Evolutionary conservation across 2,888 invertebrate species (phyloP), one percentile per base, ranked within the genome.

Genomic region (Brenthis ino): DNA sequence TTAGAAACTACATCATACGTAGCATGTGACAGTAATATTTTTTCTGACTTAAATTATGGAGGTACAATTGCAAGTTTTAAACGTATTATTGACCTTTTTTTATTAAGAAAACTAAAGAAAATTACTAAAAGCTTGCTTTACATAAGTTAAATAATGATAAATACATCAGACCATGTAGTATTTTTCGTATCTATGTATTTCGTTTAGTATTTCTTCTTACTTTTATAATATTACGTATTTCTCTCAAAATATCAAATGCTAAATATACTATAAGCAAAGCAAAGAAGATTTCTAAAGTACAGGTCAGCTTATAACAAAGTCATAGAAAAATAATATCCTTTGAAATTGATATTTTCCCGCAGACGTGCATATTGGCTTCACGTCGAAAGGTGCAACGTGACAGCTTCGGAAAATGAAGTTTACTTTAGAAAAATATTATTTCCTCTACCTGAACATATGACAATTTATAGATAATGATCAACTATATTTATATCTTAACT

Each of bases 321-420:
- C 71, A 66, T 72, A 70, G 70, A 65, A 73, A 58, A 69, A 73
- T 69, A 73, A 72, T 73, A 60, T 68, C 65, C 70, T 72, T 75
- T 75, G 74, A 76, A 75, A 76, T 73, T 77, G 76, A 77, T 76
- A 77, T 77, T 75, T 71, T 65, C 69, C 60, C 61, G 51, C 64
- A 70, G 72, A 71, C 73, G 74, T 71, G 73, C 65, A 76, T 76
- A 76, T 76, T 75, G 73, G 73, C 65, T 73, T 67, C 72, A 67
- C 71, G 69, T 70, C 71, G 48, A 43, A 43, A 69, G 69, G 68
- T 74, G 66, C 73, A 67, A 70, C 70, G 70, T 69, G 72, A 72
- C 72, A 72, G 68, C 65, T 58, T 53, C 33, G 61, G 71, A 69
- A 71, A 71, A 73, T 73, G 63, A 58, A 69, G 53, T 73, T 71